Base-by-base conservation (phyloP, 1,140 invertebrate species). In the Reticulitermes speratus region DNA sequence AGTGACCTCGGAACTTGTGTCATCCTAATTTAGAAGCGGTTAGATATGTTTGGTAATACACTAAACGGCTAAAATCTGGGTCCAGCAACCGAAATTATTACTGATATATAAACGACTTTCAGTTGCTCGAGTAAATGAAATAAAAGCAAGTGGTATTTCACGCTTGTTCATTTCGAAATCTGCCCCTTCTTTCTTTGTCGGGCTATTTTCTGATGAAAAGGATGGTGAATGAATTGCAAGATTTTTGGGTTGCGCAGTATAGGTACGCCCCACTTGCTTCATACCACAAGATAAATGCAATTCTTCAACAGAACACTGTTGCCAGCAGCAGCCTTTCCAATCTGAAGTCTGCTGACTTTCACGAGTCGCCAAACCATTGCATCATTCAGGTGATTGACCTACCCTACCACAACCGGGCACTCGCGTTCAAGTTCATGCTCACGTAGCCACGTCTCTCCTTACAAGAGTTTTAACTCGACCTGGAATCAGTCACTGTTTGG, bases 141-240 rank as follows among this genome's bases (percentile, higher is more conserved):
- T 84, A 84, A 84, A 84, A 84, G 83, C 83, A 84, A 84, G 44
- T 84, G 83, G 44, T 44, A 84, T 84, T 84, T 84, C 83, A 84
- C 83, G 83, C 83, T 44, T 52, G 83, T 30, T 52, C 83, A 21
- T 84, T 84, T 45, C 83, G 48, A 84, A 44, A 84, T 52, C 44
- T 25, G 25, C 44, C 48, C 8, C 48, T 38, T 52, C 44, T 44
- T 52, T 44, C 83, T 84, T 84, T 84, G 83, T 84, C 7, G 16
- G 48, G 25, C n/a, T 84, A 84, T 75, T 75, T 75, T 75, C 65
- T 44, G 44, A 45, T 84, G 83, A 45, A 84, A 84, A 84, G 83
- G 83, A 84, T 84, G 83, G 44, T 44, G 83, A 52, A 84, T 44
- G 83, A 84, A 30, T 84, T 84, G 83, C 83, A 84, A 84, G 32